A percentile compares a stretch with the other conserved stretches of the same genome.
Evolutionary conservation across 2,113 vertebrate species (phyloP).

Genomic region (Petrocephalus microphthalmus): DNA sequence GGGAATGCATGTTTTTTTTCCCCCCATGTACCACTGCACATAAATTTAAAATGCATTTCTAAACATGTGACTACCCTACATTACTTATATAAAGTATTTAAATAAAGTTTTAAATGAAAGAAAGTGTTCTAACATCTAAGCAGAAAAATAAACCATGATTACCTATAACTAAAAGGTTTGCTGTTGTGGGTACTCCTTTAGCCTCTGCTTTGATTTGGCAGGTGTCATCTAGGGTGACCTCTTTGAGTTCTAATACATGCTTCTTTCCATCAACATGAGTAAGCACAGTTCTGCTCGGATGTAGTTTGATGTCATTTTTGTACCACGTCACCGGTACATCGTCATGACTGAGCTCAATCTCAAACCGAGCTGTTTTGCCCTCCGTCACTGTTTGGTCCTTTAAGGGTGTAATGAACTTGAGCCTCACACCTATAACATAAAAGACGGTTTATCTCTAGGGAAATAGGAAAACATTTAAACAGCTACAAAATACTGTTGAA

Average conservation of each 20-base stretch:
- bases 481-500: background rate
- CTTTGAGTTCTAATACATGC: conserved; percentile 82
- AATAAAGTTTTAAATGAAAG: background rate
- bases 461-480: background rate
- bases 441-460: conserved; percentile 5
- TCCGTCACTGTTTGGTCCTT: conserved; percentile 96
- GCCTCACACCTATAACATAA: conserved; percentile 73
- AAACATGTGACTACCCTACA: background rate
- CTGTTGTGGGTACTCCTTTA: conserved; percentile 78
- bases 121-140: background rate
- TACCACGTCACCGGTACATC: conserved; percentile 84
- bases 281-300: conserved; percentile 79
- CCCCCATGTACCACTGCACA: background rate
- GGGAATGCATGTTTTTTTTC: background rate
- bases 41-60: background rate
- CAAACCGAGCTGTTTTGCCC: conserved; percentile 82
- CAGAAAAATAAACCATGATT: conserved; percentile 42
- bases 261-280: conserved; percentile 79
- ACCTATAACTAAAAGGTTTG: conserved; percentile 92
- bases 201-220: conserved; percentile 90
- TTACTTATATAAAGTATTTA: background rate
- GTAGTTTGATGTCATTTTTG: conserved; percentile 88
- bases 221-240: conserved; percentile 88
- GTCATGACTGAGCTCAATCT: conserved; percentile 92
- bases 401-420: conserved; percentile 83